These are phyloP conservation scores for Conistra vaccinii DNA, from an alignment of 2,888 invertebrate genomes.

Conservation along the genomic window DNA sequence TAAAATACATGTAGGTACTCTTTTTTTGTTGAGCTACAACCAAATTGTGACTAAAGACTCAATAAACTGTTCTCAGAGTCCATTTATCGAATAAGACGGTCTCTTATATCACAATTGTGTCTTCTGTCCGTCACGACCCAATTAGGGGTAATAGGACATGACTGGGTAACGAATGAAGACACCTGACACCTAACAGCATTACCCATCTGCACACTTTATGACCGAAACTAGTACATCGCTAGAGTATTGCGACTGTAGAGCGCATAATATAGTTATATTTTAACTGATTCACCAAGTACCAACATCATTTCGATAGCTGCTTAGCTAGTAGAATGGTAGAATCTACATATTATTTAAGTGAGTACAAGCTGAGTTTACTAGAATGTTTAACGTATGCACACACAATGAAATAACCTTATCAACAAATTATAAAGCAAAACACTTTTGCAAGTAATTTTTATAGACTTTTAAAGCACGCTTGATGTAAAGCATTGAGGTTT, in stretches of 20 bases:
- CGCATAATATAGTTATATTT: background rate
- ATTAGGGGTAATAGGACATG: constrained; percentile 79
- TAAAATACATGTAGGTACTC: no score
- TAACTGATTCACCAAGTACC: background rate
- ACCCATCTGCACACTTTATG: constrained; percentile 62
- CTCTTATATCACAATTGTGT: constrained; percentile 51
- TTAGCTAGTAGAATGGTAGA: no score
- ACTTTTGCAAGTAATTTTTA: background rate
- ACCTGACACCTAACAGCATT: constrained; percentile 78
- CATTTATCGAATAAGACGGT: constrained; percentile 45
- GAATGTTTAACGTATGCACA: background rate
- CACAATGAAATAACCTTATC: background rate
- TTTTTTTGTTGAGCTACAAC: background rate
- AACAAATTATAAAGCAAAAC: background rate
- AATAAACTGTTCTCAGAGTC: constrained; percentile 31
- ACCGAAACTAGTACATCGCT: constrained; percentile 25
- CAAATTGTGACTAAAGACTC: background rate
- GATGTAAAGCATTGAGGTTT: no score
- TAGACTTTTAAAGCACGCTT: background rate
- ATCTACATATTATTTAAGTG: background rate
- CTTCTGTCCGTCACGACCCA: constrained; percentile 71
- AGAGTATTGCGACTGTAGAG: constrained; percentile 6
- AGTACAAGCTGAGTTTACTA: background rate
- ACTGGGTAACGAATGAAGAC: constrained; percentile 80
- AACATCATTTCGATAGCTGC: background rate